Conservation (phyloP, 1,140 invertebrate genomes). For the Drosophila sucinea region DNA sequence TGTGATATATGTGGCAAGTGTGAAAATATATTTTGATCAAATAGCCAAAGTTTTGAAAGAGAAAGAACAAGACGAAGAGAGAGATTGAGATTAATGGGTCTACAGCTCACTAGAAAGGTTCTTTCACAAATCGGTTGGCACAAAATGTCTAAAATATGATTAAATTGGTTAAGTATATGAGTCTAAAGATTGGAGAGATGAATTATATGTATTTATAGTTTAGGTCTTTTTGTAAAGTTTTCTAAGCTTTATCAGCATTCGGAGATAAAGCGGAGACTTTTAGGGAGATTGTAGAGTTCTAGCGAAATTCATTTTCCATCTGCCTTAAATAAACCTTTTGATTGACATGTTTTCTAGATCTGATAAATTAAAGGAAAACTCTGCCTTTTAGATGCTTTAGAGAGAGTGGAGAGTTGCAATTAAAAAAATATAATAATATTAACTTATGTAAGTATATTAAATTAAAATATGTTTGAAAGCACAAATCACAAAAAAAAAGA, state of each 20-base stretch:
- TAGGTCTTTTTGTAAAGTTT: background rate
- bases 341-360: too few species aligned
- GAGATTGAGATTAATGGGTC: slow-evolving; percentile 59
- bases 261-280: background rate
- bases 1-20: slow-evolving; percentile 80
- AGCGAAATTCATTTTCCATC: background rate
- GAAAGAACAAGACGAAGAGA: slow-evolving; percentile 6
- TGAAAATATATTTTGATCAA: slow-evolving; percentile 81
- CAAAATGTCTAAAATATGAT: slow-evolving; percentile 7
- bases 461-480: too few species aligned
- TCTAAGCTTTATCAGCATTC: background rate
- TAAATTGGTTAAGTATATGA: slow-evolving; percentile 6
- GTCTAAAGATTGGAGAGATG: background rate
- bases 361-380: too few species aligned
- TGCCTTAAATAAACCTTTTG: too few species aligned
- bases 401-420: too few species aligned
- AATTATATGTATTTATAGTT: background rate
- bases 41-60: slow-evolving; percentile 55
- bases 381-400: too few species aligned
- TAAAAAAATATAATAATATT: too few species aligned
- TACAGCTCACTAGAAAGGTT: slow-evolving; percentile 55
- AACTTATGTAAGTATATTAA: too few species aligned
- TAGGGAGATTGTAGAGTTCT: background rate
- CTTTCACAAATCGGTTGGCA: slow-evolving; percentile 10
- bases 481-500: too few species aligned